Conservation (phyloP, 2,797 vertebrate genomes). For the Micropoecilia bifurca region DNA sequence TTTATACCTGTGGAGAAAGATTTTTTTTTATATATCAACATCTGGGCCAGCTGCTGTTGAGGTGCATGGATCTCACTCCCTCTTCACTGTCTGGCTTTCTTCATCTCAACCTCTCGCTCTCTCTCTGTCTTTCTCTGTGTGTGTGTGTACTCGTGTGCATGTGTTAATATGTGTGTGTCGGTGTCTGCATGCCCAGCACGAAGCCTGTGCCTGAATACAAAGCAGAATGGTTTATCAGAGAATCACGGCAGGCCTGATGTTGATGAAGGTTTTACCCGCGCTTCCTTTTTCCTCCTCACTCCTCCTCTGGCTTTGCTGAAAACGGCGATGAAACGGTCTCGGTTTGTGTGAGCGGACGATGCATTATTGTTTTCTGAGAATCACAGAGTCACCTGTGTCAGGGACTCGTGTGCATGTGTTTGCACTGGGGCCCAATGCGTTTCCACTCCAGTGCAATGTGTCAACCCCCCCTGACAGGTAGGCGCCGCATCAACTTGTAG, state of each 20-base stretch:
- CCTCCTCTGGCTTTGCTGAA: conserved; percentile 33
- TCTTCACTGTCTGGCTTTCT: conserved; percentile 31
- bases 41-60: conserved; percentile 61
- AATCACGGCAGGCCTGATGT: conserved; percentile 31
- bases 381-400: conserved; percentile 32
- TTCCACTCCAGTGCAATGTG: conserved; percentile 26
- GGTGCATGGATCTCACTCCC: conserved; percentile 64
- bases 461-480: conserved; percentile 27
- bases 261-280: conserved; percentile 46
- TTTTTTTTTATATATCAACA: conserved; percentile 42
- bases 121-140: conserved; percentile 10
- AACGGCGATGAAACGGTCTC: conserved; percentile 68
- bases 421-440: conserved; percentile 19
- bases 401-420: conserved; percentile 13
- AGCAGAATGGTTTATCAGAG: conserved; percentile 29
- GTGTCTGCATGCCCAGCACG: conserved; percentile 39
- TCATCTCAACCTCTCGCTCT: conserved; percentile 22
- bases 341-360: conserved; percentile 55
- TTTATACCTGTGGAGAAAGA: conserved; percentile 60
- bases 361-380: conserved; percentile 18
- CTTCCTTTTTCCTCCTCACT: conserved; percentile 39
- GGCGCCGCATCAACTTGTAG: conserved; percentile 48
- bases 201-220: conserved; percentile 34
- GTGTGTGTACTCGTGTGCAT: conserved; percentile 37
- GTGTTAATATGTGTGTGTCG: conserved; percentile 36